phyloP scores from a whole-genome alignment of 2,797 vertebrate species.

The Phrynocephalus guinanensis region DNA sequence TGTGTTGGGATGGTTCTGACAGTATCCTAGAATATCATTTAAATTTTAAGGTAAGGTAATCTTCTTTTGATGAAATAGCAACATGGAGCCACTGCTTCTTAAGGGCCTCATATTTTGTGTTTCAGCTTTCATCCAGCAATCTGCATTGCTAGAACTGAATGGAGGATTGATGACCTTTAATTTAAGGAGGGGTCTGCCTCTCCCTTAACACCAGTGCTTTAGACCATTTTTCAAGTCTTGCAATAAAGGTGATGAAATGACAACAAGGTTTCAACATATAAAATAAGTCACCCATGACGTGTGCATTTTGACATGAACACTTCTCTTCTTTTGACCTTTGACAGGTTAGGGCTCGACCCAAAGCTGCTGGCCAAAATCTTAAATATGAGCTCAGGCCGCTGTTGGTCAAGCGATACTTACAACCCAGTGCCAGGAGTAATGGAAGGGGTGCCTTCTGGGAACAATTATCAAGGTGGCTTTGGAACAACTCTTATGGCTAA shows the following conservation, averaged over 20 bases:
- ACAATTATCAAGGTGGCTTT: constrained; percentile 98
- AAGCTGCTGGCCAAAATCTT: constrained; percentile 95
- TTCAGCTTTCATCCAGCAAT: constrained; percentile 29
- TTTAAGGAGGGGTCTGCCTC: constrained; percentile 68
- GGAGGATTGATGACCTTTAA: constrained; percentile 73
- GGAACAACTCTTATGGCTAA: constrained; percentile 96
- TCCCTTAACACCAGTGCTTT: constrained; percentile 85
- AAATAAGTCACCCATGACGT: constrained; percentile 77
- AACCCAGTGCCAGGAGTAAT: constrained; percentile 99
- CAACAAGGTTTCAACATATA: constrained; percentile 58
- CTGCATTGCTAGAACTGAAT: constrained; percentile 52
- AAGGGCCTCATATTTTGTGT: constrained; percentile 44
- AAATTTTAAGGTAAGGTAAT: constrained; percentile 39
- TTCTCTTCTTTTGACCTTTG: constrained; percentile 80
- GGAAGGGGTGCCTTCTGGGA: constrained; percentile 96
- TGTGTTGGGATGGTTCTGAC: constrained; percentile 53
- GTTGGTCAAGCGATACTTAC: constrained; percentile 98
- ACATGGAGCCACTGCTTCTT: constrained; percentile 26
- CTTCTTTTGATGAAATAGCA: constrained; percentile 30
- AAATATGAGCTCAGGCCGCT: constrained; percentile 98
- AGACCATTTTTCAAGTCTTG: constrained; percentile 75
- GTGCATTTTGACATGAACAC: constrained; percentile 77
- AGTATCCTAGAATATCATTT: constrained; percentile 43
- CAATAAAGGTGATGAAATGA: constrained; percentile 77
- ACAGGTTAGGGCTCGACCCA: constrained; percentile 96